Evolutionary conservation across 2,113 vertebrate species (phyloP).

Genomic region (Bagarius yarrelli): DNA sequence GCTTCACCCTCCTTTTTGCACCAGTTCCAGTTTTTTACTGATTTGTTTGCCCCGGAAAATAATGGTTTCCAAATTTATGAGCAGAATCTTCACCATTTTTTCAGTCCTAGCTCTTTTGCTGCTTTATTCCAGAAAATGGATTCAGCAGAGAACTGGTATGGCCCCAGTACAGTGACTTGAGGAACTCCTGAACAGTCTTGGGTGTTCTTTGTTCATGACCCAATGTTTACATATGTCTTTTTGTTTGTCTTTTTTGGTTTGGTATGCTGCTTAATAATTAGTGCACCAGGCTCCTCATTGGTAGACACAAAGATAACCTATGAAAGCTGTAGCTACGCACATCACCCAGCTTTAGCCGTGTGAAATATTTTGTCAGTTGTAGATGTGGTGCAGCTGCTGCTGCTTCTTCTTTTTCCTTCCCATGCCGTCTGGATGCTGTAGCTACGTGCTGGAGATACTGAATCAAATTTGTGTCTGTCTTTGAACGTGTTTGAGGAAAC

Average conservation of each 20-base stretch:
- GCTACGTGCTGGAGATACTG: slow-evolving; percentile 64
- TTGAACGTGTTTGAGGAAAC: neutral
- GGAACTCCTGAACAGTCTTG: slow-evolving; percentile 54
- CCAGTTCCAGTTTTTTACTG: neutral
- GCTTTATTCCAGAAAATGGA: slow-evolving; percentile 12
- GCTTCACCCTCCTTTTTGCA: too few species aligned
- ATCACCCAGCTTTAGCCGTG: neutral
- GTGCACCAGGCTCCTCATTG: neutral
- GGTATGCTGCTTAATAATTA: slow-evolving; percentile 18
- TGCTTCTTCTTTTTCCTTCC: neutral
- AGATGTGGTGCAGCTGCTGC: neutral
- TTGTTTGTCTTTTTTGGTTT: slow-evolving; percentile 9
- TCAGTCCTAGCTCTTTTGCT: neutral
- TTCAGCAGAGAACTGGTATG: slow-evolving; percentile 9
- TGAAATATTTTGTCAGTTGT: neutral
- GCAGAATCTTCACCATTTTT: neutral
- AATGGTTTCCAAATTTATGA: neutral
- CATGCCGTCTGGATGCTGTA: neutral
- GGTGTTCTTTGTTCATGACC: slow-evolving; percentile 53
- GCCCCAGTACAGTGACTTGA: slow-evolving; percentile 31
- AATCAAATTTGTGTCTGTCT: slow-evolving; percentile 53
- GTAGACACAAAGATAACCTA: slow-evolving; percentile 60
- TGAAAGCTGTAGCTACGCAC: slow-evolving; percentile 66
- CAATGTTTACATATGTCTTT: slow-evolving; percentile 65
- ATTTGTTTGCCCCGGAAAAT: neutral